Evolutionary conservation across 2,888 invertebrate genomes (phyloP), one percentile per base, ranked within the genome.

Genomic region (Clunio marinus): DNA sequence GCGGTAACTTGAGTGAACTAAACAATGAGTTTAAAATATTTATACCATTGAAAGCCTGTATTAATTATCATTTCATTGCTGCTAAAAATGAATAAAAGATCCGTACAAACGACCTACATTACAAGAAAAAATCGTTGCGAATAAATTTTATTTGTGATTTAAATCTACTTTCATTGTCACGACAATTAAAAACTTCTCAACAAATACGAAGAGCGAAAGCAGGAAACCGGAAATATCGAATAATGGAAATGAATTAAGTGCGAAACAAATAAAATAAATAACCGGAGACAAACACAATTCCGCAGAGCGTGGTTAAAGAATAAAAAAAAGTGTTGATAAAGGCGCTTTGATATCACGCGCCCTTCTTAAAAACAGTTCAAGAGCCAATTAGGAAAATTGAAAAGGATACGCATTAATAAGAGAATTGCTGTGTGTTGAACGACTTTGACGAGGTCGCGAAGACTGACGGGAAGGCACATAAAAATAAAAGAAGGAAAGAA

Each of bases 171-270:
- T n/a, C n/a, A n/a, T n/a, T n/a, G n/a, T n/a, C n/a, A n/a, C n/a
- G n/a, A n/a, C n/a, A n/a, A n/a, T n/a, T 5, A 41, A 2, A 41
- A 41, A n/a, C n/a, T n/a, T n/a, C n/a, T 41, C 41, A 2, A 2
- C 41, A 41, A 15, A n/a, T 5, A 41, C 15, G 10, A 15, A 41
- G 41, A n/a, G 41, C 2, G 60, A 63, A n/a, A n/a, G n/a, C 45
- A 24, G 45, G 63, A 27, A 13, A 25, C 45, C 45, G 63, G 63
- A 63, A 63, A 41, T 35, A 63, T 45, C 45, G 22, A 46, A 22
- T 28, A 65, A 65, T 63, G 45, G 62, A 66, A 66, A 66, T 66
- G 66, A 66, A 66, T 66, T 66, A 22, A 66, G 51, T 66, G 66
- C 15, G 66, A 66, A 51, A 35, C 2, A 59, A 66, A 10, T 13